A percentile compares a stretch with the other conserved stretches of the same genome.
These are phyloP conservation scores for Luscinia luscinia DNA, from an alignment of 2,797 vertebrate genomes.

Conservation along the genomic window DNA sequence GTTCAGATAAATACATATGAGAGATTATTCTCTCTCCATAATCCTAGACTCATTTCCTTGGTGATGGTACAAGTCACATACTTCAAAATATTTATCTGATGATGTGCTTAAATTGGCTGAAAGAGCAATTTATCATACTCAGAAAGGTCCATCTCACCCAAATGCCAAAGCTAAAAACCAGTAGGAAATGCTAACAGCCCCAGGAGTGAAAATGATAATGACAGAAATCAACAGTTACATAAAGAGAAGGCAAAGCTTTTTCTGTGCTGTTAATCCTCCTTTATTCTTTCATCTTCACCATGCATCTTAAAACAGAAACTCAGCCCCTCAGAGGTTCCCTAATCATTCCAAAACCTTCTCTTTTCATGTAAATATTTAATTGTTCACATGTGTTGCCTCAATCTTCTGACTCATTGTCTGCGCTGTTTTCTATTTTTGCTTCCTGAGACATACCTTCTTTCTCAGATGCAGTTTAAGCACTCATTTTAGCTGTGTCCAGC, in stretches of 20 bases:
- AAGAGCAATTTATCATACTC: background rate
- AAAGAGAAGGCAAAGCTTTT: background rate
- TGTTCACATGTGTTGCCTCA: background rate
- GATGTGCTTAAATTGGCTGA: background rate
- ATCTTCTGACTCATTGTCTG: background rate
- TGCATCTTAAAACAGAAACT: background rate
- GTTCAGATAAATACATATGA: background rate
- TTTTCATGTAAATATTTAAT: background rate
- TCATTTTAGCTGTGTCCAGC: background rate
- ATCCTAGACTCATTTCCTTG: background rate
- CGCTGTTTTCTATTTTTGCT: background rate
- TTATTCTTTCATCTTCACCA: background rate
- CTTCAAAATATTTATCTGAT: constrained; percentile 20
- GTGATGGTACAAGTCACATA: constrained; percentile 12
- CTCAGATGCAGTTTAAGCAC: background rate
- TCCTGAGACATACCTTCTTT: background rate
- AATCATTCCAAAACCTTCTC: background rate
- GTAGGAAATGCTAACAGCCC: background rate
- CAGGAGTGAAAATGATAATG: background rate
- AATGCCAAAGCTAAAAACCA: background rate
- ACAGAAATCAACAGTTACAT: background rate
- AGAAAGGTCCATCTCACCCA: background rate
- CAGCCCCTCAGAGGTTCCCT: background rate
- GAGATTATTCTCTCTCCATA: background rate
- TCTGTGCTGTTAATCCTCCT: background rate